These are phyloP conservation scores for Cartodere bifasciata DNA, from an alignment of 2,888 invertebrate species.

Conservation along the genomic window DNA sequence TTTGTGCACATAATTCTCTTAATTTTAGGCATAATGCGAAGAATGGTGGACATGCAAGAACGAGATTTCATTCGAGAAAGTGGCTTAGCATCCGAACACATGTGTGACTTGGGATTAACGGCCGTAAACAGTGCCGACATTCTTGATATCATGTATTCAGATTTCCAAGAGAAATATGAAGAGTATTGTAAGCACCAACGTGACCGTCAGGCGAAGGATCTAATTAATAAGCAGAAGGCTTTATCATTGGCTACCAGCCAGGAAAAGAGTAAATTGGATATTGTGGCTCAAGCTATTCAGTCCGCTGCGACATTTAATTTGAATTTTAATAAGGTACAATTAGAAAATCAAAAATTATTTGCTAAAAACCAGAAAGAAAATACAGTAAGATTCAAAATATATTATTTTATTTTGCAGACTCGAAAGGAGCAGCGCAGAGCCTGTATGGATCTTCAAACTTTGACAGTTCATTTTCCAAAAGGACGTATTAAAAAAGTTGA, in stretches of 20 bases:
- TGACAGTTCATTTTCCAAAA: conserved; percentile 68
- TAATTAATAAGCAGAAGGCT: conserved; percentile 54
- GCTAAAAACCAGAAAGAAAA: too few species aligned
- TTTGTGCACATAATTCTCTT: too few species aligned
- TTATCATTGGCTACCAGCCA: conserved; percentile 42
- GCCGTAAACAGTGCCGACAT: conserved; percentile 88
- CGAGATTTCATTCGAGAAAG: conserved; percentile 75
- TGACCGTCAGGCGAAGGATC: conserved; percentile 55
- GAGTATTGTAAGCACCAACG: conserved; percentile 68
- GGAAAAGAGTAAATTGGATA: conserved; percentile 47
- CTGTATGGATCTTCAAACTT: conserved; percentile 87
- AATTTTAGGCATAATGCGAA: conserved; percentile 41
- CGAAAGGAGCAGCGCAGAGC: conserved; percentile 64
- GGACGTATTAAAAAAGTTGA: conserved; percentile 34
- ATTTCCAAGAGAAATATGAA: conserved; percentile 91
- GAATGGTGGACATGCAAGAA: conserved; percentile 83
- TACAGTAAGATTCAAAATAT: too few species aligned
- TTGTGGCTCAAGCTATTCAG: conserved; percentile 70
- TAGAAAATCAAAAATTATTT: too few species aligned
- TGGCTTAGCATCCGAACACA: conserved; percentile 74
- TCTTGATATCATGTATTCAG: conserved; percentile 87
- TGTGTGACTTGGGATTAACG: conserved; percentile 88
- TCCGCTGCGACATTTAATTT: conserved; percentile 84
- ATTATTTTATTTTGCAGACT: too few species aligned
- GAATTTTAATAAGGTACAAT: conserved; percentile 62